Conservation (phyloP, 2,113 vertebrate species). For the Megaptera novaeangliae region DNA sequence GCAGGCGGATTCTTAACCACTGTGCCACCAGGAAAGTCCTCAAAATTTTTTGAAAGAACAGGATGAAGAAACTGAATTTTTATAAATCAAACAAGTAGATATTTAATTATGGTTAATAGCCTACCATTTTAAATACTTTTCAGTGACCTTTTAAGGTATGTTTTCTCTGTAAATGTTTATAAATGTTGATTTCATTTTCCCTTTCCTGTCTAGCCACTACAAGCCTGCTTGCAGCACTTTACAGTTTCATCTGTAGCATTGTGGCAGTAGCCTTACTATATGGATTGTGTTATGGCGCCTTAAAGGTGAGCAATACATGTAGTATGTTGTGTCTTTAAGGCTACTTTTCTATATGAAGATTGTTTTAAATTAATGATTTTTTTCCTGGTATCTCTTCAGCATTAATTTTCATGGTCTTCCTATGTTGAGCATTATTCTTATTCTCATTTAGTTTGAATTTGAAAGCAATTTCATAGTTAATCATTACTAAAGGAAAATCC, state of each 20-base stretch:
- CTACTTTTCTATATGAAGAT: neutral
- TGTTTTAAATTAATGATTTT: neutral
- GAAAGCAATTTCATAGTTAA: conserved; percentile 20
- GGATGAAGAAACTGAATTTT: neutral
- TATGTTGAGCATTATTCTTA: neutral
- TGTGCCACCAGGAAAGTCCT: too few relatives aligned
- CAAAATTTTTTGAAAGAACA: neutral
- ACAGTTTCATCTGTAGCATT: conserved; percentile 95
- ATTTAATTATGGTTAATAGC: neutral
- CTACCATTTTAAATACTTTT: neutral
- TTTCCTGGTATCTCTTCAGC: neutral
- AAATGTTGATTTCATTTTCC: neutral
- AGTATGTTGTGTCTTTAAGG: neutral
- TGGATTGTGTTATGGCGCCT: conserved; percentile 95
- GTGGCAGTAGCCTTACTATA: conserved; percentile 94
- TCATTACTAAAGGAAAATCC: neutral
- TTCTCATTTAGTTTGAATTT: conserved; percentile 27
- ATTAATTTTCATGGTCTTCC: neutral
- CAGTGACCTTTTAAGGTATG: neutral
- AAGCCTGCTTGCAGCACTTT: conserved; percentile 95
- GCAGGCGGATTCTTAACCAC: too few relatives aligned
- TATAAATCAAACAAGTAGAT: neutral
- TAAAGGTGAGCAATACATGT: conserved; percentile 87
- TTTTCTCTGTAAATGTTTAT: neutral
- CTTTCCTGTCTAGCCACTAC: conserved; percentile 86